Conservation (phyloP, 1,140 invertebrate species). For the Mercenaria mercenaria region DNA sequence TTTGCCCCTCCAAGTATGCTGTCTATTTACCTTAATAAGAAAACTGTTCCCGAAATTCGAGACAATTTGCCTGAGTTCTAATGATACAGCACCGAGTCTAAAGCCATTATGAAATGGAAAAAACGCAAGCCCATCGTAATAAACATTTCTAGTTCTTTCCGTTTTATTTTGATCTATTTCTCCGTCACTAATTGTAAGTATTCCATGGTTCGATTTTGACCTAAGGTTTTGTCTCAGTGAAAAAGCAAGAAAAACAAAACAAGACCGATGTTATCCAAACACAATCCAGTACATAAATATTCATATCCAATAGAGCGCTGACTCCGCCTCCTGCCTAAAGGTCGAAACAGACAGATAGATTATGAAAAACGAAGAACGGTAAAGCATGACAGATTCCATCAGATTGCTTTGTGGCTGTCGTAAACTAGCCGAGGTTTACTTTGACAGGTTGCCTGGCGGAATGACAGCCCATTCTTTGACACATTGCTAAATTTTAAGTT, state of each 20-base stretch:
- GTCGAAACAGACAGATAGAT: conserved; percentile 60
- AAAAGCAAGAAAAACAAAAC: conserved; percentile 28
- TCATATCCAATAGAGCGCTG: conserved; percentile 25
- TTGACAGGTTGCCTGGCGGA: conserved; percentile 54
- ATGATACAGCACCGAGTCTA: conserved; percentile 58
- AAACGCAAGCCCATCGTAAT: conserved; percentile 66
- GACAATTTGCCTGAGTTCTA: conserved; percentile 54
- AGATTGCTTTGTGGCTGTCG: conserved; percentile 62
- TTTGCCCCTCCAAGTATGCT: conserved; percentile 65
- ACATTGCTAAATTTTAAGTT: conserved; percentile 69
- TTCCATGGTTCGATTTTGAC: conserved; percentile 28
- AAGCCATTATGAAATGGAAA: conserved; percentile 61
- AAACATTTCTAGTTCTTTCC: conserved; percentile 69
- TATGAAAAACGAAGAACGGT: conserved; percentile 65
- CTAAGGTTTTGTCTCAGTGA: not conserved
- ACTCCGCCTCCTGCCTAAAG: conserved; percentile 50
- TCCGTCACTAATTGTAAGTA: conserved; percentile 64
- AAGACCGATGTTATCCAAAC: conserved; percentile 37
- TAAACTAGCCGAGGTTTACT: conserved; percentile 68
- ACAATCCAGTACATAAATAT: conserved; percentile 53
- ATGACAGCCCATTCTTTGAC: conserved; percentile 63
- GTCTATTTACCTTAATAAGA: conserved; percentile 69
- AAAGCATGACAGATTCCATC: conserved; percentile 67
- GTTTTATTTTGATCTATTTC: conserved; percentile 68
- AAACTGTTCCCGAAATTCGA: conserved; percentile 63